These are phyloP conservation scores for Zaprionus bogoriensis DNA, from an alignment of 2,888 invertebrate genomes.

Conservation along the genomic window DNA sequence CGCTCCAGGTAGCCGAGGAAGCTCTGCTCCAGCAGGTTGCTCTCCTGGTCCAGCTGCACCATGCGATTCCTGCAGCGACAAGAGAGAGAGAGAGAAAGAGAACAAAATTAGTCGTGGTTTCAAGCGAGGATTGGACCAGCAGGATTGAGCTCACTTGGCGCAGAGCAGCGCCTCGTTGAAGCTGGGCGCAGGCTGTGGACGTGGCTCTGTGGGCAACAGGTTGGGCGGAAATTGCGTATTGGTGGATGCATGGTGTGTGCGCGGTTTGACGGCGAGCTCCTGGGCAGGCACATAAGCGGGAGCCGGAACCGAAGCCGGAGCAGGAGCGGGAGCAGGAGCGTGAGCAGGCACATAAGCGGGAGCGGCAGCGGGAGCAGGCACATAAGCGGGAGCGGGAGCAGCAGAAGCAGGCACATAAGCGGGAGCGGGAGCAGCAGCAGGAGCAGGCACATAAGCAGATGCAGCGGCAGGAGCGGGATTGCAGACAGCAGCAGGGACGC, in stretches of 20 bases:
- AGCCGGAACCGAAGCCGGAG: neutral
- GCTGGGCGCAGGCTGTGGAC: constrained; percentile 1
- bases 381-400: no score
- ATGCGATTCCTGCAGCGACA: constrained; percentile 80
- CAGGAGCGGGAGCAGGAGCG: neutral
- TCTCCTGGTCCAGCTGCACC: constrained; percentile 80
- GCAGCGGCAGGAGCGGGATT: neutral
- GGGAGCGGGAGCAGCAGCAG: neutral
- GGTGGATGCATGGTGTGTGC: constrained; percentile 20
- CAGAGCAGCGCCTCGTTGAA: constrained; percentile 54
- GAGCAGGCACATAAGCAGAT: neutral
- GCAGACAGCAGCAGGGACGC: neutral
- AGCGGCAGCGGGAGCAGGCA: neutral
- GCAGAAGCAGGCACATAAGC: no score
- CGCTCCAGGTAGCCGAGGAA: constrained; percentile 78
- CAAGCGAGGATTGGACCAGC: neutral
- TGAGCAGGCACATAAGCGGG: no score
- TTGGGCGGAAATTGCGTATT: constrained; percentile 30
- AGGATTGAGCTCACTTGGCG: constrained; percentile 49
- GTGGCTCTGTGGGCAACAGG: neutral
- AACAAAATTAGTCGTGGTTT: neutral
- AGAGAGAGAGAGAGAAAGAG: neutral
- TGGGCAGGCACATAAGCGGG: neutral
- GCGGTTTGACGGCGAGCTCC: constrained; percentile 7
- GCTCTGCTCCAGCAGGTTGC: constrained; percentile 78